These are phyloP conservation scores for Nannobrachium achirus DNA, from an alignment of 2,113 vertebrate genomes.

Conservation along the genomic window DNA sequence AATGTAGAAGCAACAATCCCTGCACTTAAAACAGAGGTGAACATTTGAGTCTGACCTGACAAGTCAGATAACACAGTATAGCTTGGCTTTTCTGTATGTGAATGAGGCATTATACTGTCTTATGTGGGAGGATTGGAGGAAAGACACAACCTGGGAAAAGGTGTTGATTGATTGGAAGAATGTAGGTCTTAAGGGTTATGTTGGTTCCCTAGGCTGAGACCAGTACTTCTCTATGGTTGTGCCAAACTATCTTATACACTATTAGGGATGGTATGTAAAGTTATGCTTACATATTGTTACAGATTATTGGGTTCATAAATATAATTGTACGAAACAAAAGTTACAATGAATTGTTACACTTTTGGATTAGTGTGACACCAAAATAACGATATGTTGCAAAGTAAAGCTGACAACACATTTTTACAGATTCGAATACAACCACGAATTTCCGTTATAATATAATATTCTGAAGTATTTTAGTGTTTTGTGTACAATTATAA, in stretches of 20 bases:
- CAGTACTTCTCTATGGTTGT: slow-evolving; percentile 36
- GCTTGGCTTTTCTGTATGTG: no score
- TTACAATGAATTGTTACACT: neutral
- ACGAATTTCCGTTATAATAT: neutral
- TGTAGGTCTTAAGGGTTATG: slow-evolving; percentile 16
- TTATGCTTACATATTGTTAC: neutral
- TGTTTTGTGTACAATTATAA: neutral
- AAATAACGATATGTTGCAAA: neutral
- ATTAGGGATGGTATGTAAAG: slow-evolving; percentile 1
- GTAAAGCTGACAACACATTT: neutral
- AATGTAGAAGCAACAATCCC: slow-evolving; percentile 31
- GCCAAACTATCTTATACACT: slow-evolving; percentile 22
- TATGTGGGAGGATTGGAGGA: no score
- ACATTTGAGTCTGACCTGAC: slow-evolving; percentile 22
- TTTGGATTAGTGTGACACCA: neutral
- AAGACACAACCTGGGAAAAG: slow-evolving; percentile 8
- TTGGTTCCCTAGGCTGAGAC: slow-evolving; percentile 64
- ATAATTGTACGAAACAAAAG: neutral
- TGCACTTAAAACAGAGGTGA: slow-evolving; percentile 30
- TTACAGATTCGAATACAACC: no score
- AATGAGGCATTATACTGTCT: no score
- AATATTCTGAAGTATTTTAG: neutral
- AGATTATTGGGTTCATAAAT: neutral
- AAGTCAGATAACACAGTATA: no score
- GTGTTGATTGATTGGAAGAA: neutral